phyloP scores from a whole-genome alignment of 1,140 invertebrate genomes.

The Laodelphax striatellus region DNA sequence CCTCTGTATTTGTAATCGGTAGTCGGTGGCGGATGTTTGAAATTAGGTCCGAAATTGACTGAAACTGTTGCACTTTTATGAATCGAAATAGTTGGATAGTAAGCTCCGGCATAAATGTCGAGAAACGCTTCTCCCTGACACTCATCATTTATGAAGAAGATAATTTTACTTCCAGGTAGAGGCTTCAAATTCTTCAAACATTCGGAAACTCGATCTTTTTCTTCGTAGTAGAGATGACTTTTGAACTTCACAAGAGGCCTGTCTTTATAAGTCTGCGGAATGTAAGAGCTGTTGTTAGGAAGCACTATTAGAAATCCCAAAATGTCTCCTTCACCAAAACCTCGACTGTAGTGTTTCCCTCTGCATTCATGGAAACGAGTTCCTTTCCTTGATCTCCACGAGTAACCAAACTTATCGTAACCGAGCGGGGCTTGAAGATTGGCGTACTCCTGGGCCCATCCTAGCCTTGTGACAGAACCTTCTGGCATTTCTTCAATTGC shows the following conservation, averaged over 20 bases:
- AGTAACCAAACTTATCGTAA: conserved; percentile 98
- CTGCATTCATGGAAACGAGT: conserved; percentile 88
- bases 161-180: conserved; percentile 67
- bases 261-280: conserved; percentile 88
- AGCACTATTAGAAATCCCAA: conserved; percentile 82
- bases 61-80: conserved; percentile 83
- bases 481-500: conserved; percentile 90
- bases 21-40: conserved; percentile 65
- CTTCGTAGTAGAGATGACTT: conserved; percentile 95
- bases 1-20: conserved; percentile 52
- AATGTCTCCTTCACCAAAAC: conserved; percentile 86
- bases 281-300: conserved; percentile 49
- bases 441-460: conserved; percentile 88
- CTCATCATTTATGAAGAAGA: conserved; percentile 89
- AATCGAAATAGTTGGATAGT: conserved; percentile 87
- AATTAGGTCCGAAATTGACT: conserved; percentile 94
- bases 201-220: conserved; percentile 86
- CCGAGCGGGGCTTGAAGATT: conserved; percentile 87
- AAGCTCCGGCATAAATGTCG: conserved; percentile 81
- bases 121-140: conserved; percentile 74
- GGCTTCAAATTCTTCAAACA: conserved; percentile 68
- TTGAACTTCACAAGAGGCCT: conserved; percentile 96
- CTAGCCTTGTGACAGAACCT: conserved; percentile 79
- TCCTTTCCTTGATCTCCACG: conserved; percentile 86
- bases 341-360: conserved; percentile 79